Base-by-base conservation (phyloP, 2,797 vertebrate genomes). In the Nannoperca obscura region DNA sequence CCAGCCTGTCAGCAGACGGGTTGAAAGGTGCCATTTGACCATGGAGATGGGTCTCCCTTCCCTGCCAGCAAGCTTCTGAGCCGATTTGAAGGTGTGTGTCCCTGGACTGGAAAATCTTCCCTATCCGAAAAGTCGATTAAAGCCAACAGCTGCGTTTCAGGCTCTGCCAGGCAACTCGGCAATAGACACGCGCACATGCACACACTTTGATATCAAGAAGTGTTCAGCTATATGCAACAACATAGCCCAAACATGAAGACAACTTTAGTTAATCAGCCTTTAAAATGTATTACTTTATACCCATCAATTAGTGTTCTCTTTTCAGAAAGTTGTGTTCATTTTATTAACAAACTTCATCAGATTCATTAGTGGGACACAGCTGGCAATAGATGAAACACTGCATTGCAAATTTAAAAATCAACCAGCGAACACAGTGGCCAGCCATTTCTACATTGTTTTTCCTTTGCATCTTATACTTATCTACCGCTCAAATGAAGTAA, bases 71-170 rank as follows among this genome's bases (percentile, higher is more conserved):
- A 92, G 90, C 91, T 91, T 92, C 87, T 95, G 92, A 94, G 93
- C 90, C 86, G 94, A 95, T 95, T 95, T 95, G 89, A 93, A 93
- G 93, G 92, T 91, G 89, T 91, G 90, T 80, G 91, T 93, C 90
- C 83, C 89, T 88, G 91, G 87, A 93, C 82, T 89, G 88, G 92
- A 93, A 95, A 94, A 94, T 95, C 93, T 93, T 92, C 85, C 89
- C 90, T 84, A 92, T 91, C 92, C 90, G 82, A 93, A 94, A 95
- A 95, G 93, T 95, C 91, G 91, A 95, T 95, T 95, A 94, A 94
- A 95, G 93, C 93, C 91, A 92, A 90, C 95, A 95, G 94, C 95
- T 95, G 95, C 82, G 92, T 93, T 93, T 95, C 87, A 94, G 93
- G 85, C 91, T 86, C 82, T 95, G 94, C 94, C 95, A 95, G 91